Conservation (phyloP, 2,888 invertebrate genomes). For the Drosophila hamatofila region DNA sequence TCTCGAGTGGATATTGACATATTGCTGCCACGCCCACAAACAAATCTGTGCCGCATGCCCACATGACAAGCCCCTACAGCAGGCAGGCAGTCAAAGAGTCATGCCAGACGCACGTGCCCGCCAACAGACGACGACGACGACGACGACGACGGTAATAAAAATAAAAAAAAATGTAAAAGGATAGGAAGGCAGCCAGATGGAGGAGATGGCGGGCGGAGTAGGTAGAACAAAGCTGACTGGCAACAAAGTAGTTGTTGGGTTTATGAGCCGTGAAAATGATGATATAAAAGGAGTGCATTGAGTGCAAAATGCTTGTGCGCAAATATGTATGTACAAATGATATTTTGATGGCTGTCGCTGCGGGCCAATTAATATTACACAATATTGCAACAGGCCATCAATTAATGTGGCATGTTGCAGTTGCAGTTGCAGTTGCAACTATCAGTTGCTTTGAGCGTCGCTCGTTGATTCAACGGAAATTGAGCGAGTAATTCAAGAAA, state of each 20-base stretch:
- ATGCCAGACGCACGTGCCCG: conserved; percentile 52
- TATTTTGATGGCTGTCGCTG: conserved; percentile 60
- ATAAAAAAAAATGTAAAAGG: background rate
- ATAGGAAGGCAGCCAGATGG: background rate
- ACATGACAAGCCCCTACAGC: background rate
- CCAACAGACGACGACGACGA: conserved; percentile 12
- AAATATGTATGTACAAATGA: conserved; percentile 41
- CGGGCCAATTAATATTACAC: conserved; percentile 70
- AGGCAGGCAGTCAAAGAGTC: conserved; percentile 1
- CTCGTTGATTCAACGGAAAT: conserved; percentile 82
- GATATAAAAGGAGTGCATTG: conserved; percentile 38
- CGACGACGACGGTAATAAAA: conserved; percentile 15
- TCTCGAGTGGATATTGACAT: conserved; percentile 77
- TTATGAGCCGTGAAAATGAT: conserved; percentile 74
- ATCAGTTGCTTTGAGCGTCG: conserved; percentile 2
- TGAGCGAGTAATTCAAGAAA: conserved; percentile 81
- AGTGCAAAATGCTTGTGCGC: conserved; percentile 25
- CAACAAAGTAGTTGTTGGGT: conserved; percentile 69
- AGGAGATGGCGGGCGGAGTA: background rate
- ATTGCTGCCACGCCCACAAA: conserved; percentile 78
- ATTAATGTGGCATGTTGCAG: conserved; percentile 35
- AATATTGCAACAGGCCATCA: conserved; percentile 58
- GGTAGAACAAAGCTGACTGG: conserved; percentile 38
- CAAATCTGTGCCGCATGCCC: conserved; percentile 61
- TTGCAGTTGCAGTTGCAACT: conserved; percentile 13